A percentile compares a stretch with the other conserved stretches of the same genome.
Conservation (phyloP, 2,888 invertebrate genomes). For the Apeira syringaria region DNA sequence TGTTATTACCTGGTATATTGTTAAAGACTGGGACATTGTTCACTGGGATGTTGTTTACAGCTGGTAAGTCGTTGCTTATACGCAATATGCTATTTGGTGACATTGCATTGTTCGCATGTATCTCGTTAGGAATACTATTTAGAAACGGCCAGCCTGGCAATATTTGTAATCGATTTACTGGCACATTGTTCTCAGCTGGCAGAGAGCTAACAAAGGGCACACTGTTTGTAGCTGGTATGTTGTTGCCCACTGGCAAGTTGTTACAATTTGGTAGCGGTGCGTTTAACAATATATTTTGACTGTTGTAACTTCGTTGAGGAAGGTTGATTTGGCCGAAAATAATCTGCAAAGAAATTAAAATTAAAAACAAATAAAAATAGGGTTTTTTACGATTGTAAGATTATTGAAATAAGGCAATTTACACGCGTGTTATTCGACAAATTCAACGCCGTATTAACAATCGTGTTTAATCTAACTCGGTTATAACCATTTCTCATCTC, state of each 20-base stretch:
- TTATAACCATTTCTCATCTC: no score
- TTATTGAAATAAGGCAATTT: no score
- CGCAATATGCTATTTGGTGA: neutral
- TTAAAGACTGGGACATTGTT: constrained; percentile 20
- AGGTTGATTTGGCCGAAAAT: constrained; percentile 32
- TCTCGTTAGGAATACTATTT: constrained; percentile 8
- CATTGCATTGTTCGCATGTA: constrained; percentile 1
- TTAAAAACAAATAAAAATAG: neutral
- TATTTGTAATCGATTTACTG: constrained; percentile 10
- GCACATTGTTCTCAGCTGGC: constrained; percentile 18
- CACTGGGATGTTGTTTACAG: constrained; percentile 15
- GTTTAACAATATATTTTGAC: constrained; percentile 22
- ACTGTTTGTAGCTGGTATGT: constrained; percentile 21
- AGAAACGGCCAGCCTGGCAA: constrained; percentile 6
- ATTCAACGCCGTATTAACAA: no score
- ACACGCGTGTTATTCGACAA: no score
- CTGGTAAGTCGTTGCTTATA: constrained; percentile 9
- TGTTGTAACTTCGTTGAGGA: constrained; percentile 16
- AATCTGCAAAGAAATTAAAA: constrained; percentile 35
- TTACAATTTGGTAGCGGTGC: constrained; percentile 2
- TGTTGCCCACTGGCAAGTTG: constrained; percentile 19
- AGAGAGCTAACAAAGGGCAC: constrained; percentile 17
- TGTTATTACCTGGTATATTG: constrained; percentile 9
- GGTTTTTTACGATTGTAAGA: neutral
- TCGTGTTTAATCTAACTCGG: no score